phyloP scores from a whole-genome alignment of 2,797 vertebrate species.

The Peromyscus melanophrys region DNA sequence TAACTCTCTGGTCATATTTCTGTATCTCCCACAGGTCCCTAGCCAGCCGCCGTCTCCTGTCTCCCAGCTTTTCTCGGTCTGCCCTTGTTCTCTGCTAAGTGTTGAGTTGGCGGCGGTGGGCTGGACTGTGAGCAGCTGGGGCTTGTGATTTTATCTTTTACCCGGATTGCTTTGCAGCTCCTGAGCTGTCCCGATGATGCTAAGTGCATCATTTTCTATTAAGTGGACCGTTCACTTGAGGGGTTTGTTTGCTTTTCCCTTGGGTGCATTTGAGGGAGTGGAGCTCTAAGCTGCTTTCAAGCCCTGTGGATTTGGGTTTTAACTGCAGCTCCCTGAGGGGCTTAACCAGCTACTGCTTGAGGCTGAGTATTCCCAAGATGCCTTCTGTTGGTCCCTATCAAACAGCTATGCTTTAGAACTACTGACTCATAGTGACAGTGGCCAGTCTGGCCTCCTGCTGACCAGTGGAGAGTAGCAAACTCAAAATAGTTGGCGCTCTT shows the following conservation, averaged over 20 bases:
- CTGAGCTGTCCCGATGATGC: background rate
- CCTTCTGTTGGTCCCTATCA: too few relatives aligned
- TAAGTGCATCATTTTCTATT: background rate
- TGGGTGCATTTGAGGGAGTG: background rate
- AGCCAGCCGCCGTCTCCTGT: background rate
- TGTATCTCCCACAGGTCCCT: background rate
- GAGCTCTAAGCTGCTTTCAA: background rate
- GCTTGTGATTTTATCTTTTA: too few relatives aligned
- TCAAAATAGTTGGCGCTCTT: too few relatives aligned
- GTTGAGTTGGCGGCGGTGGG: background rate
- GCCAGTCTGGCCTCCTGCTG: background rate
- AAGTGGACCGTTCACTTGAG: background rate
- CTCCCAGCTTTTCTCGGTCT: background rate
- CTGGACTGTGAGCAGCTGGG: background rate
- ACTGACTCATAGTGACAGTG: background rate
- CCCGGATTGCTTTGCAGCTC: background rate
- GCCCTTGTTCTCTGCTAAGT: background rate
- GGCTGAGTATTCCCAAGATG: too few relatives aligned
- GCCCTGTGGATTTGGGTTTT: background rate
- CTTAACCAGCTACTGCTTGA: background rate
- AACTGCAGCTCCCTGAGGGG: background rate
- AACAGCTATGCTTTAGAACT: background rate
- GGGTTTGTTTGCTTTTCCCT: background rate
- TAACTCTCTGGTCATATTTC: background rate
- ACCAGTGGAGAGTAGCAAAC: too few relatives aligned